Percentiles rank a stretch among this genome's conserved stretches.
These are phyloP conservation scores for Eurytoma adleriae DNA, from an alignment of 2,888 invertebrate genomes.

Conservation along the genomic window DNA sequence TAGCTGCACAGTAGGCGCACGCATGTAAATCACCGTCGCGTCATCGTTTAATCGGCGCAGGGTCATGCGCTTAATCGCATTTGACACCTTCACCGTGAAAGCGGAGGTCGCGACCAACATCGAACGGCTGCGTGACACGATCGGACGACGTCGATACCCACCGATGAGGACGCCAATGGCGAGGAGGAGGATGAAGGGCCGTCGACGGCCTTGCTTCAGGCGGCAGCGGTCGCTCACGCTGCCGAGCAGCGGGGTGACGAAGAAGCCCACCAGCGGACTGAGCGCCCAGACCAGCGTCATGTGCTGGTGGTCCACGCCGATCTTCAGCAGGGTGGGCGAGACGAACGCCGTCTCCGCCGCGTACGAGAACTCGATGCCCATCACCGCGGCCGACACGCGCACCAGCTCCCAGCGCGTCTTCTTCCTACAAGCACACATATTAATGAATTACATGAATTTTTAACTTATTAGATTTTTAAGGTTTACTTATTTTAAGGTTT, in stretches of 20 bases:
- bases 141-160: slow-evolving; percentile 67
- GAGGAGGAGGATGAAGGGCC: slow-evolving; percentile 93
- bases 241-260: slow-evolving; percentile 93
- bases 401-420: slow-evolving; percentile 90
- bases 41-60: too few relatives aligned
- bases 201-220: slow-evolving; percentile 87
- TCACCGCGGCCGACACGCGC: slow-evolving; percentile 94
- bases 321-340: slow-evolving; percentile 94
- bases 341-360: slow-evolving; percentile 98
- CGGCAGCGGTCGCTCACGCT: slow-evolving; percentile 94
- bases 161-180: slow-evolving; percentile 93
- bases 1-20: too few relatives aligned
- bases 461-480: too few relatives aligned
- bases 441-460: too few relatives aligned
- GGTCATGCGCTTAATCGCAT: too few relatives aligned
- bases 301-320: slow-evolving; percentile 93
- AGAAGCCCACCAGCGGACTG: slow-evolving; percentile 95
- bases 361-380: slow-evolving; percentile 98
- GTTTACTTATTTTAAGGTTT: too few relatives aligned
- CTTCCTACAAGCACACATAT: slow-evolving; percentile 77
- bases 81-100: too few relatives aligned
- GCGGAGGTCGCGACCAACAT: too few relatives aligned
- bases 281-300: slow-evolving; percentile 98
- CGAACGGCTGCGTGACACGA: too few relatives aligned
- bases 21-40: too few relatives aligned